Conservation (phyloP, 2,888 invertebrate species). For the Clanis bilineata region DNA sequence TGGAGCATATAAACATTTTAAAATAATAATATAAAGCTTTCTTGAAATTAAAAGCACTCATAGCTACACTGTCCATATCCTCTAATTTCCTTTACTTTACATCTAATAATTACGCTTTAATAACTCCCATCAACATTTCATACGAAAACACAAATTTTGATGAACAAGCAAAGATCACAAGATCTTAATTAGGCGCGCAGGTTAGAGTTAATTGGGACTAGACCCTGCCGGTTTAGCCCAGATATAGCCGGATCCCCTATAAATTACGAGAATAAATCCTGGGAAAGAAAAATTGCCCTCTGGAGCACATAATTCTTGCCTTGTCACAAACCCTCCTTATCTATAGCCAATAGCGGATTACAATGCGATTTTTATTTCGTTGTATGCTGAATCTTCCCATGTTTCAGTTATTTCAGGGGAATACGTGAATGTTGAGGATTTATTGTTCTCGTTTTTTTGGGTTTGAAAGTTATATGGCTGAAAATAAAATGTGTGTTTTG, state of each 20-base stretch:
- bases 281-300: constrained; percentile 82
- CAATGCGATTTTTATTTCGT: constrained; percentile 80
- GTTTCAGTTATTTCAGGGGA: constrained; percentile 32
- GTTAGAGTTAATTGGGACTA: constrained; percentile 73
- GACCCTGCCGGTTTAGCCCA: constrained; percentile 73
- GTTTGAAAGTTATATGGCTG: neutral
- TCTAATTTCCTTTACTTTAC: neutral
- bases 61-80: too few relatives aligned
- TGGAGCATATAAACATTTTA: too few relatives aligned
- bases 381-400: constrained; percentile 60
- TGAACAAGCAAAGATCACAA: constrained; percentile 22
- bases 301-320: constrained; percentile 83
- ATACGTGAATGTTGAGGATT: constrained; percentile 12
- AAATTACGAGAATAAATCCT: constrained; percentile 82
- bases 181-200: constrained; percentile 57
- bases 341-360: constrained; percentile 82
- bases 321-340: constrained; percentile 82
- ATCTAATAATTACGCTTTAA: neutral
- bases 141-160: constrained; percentile 2
- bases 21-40: too few relatives aligned
- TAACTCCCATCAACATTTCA: neutral
- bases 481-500: neutral
- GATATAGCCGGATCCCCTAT: constrained; percentile 81
- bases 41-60: too few relatives aligned
- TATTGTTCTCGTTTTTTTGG: neutral